Evolutionary conservation across 2,113 vertebrate genomes (phyloP).

Genomic region (Pundamilia nyererei): DNA sequence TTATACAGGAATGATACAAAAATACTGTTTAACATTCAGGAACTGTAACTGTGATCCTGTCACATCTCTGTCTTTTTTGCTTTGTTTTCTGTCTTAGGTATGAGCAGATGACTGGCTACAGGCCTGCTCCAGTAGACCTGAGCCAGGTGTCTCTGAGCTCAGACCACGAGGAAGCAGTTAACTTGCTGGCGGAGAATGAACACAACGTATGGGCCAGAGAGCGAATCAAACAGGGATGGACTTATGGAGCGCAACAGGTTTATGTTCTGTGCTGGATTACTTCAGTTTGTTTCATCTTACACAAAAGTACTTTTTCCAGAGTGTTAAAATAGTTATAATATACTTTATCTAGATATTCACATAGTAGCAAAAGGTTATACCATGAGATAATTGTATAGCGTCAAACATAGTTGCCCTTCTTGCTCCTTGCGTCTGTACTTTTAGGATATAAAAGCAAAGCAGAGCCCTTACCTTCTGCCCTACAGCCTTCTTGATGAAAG

Average conservation of each 20-base stretch:
- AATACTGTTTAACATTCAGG: not conserved
- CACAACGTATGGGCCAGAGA: conserved; percentile 92
- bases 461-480: conserved; percentile 87
- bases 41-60: not conserved
- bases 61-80: not conserved
- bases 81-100: conserved; percentile 68
- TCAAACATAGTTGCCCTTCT: not conserved
- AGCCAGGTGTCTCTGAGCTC: conserved; percentile 79
- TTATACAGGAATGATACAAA: not conserved
- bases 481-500: conserved; percentile 85
- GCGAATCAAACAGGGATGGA: conserved; percentile 90
- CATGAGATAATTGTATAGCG: not conserved
- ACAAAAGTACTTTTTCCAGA: not conserved
- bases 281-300: not conserved
- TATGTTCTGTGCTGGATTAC: not conserved
- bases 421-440: not conserved
- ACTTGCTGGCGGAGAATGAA: conserved; percentile 86
- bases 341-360: not conserved
- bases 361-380: not conserved
- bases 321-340: not conserved
- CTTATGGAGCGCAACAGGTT: conserved; percentile 87
- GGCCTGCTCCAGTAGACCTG: conserved; percentile 86
- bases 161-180: conserved; percentile 82
- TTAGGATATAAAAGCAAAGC: conserved; percentile 87
- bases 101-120: conserved; percentile 86